Percentiles rank a stretch among this genome's conserved stretches.
These are phyloP conservation scores for Syngnathus scovelli DNA, from an alignment of 2,113 vertebrate species.

Conservation along the genomic window DNA sequence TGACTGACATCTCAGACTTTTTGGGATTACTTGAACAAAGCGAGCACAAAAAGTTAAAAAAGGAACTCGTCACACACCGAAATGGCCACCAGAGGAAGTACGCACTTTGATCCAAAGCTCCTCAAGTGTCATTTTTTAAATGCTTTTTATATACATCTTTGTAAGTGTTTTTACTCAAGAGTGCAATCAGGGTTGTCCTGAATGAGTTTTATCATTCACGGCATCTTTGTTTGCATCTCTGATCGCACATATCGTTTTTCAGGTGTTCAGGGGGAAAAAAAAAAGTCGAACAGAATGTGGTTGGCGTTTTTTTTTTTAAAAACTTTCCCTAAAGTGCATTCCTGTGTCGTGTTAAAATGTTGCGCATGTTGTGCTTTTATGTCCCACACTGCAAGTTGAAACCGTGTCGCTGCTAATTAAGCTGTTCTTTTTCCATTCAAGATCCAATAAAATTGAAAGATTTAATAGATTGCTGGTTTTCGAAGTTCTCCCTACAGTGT, in stretches of 20 bases:
- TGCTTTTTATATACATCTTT: constrained; percentile 8
- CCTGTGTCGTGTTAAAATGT: constrained; percentile 22
- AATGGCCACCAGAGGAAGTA: background rate
- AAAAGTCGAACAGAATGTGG: background rate
- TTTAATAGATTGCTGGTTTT: background rate
- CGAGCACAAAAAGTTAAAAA: constrained; percentile 38
- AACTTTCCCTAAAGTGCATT: constrained; percentile 9
- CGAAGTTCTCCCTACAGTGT: background rate
- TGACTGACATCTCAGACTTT: constrained; percentile 12
- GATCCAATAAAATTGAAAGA: constrained; percentile 18
- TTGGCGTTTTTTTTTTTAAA: background rate
- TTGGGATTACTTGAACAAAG: constrained; percentile 55
- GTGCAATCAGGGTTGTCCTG: constrained; percentile 6
- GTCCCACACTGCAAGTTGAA: constrained; percentile 43
- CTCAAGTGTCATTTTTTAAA: constrained; percentile 41
- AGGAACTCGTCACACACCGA: background rate
- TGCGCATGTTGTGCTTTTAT: constrained; percentile 1
- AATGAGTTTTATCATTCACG: constrained; percentile 71
- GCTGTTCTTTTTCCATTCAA: constrained; percentile 27
- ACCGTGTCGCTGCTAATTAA: constrained; percentile 49
- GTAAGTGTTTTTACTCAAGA: constrained; percentile 32
- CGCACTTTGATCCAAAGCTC: constrained; percentile 17
- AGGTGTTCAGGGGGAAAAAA: background rate
- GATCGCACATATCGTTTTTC: background rate
- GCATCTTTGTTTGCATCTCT: background rate